These are phyloP conservation scores for Leptinotarsa rubiginosa DNA, from an alignment of 2,888 invertebrate species.

Conservation along the genomic window DNA sequence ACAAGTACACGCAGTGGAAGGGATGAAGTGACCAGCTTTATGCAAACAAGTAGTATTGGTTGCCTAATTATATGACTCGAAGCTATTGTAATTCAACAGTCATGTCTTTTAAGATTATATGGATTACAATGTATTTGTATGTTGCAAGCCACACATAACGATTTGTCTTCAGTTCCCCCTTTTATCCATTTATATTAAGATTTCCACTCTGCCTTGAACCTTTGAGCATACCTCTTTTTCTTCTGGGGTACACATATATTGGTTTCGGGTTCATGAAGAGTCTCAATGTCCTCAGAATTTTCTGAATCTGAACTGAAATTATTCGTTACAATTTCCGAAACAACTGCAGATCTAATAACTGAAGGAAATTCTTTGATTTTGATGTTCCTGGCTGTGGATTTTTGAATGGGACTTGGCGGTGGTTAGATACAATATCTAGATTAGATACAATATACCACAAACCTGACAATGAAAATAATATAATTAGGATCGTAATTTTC, in stretches of 20 bases:
- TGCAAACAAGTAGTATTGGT: too few species aligned
- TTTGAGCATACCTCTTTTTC: not conserved
- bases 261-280: constrained; percentile 7
- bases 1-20: too few species aligned
- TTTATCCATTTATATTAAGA: constrained; percentile 11
- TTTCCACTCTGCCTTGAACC: constrained; percentile 17
- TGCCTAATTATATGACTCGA: too few species aligned
- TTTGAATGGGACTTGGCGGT: not conserved
- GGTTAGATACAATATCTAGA: not conserved
- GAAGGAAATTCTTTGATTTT: not conserved
- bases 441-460: not conserved
- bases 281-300: not conserved
- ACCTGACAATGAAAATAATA: not conserved
- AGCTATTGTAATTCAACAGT: too few species aligned
- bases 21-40: too few species aligned
- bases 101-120: constrained; percentile 19
- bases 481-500: not conserved
- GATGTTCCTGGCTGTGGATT: not conserved
- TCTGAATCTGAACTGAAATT: not conserved
- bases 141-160: not conserved
- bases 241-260: not conserved
- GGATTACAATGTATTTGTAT: constrained; percentile 20
- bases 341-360: not conserved
- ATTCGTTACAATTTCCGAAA: not conserved
- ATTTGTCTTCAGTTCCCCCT: not conserved